phyloP scores from a whole-genome alignment of 2,113 vertebrate species.

The Serilophus lunatus region DNA sequence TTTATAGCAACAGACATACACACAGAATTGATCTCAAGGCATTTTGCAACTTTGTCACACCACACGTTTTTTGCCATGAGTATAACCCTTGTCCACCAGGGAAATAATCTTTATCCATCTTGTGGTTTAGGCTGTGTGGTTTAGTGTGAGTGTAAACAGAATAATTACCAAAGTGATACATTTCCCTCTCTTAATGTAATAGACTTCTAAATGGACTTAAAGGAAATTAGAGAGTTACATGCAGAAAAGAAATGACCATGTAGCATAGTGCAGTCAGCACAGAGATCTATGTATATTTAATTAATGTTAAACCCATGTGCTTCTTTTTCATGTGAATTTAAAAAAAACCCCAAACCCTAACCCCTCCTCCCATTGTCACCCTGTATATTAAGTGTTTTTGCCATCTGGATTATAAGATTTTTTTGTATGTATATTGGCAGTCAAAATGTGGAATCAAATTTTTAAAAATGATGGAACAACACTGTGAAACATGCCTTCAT shows the following conservation, averaged over 20 bases:
- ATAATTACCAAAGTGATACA: neutral
- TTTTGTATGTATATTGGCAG: neutral
- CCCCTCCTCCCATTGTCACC: neutral
- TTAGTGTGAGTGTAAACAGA: neutral
- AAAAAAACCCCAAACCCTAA: neutral
- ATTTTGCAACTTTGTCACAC: neutral
- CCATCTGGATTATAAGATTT: neutral
- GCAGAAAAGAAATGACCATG: neutral
- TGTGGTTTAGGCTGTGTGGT: neutral
- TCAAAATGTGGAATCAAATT: neutral
- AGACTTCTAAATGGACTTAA: neutral
- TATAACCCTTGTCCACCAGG: neutral
- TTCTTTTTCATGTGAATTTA: neutral
- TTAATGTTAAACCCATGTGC: neutral
- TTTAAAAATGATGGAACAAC: neutral
- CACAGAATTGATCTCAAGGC: neutral
- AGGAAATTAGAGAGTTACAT: neutral
- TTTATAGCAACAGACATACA: neutral
- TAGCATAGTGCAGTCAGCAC: neutral
- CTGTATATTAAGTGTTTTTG: neutral
- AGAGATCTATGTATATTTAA: neutral
- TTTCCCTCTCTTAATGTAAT: neutral
- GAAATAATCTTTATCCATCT: neutral
- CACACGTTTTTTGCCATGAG: neutral
- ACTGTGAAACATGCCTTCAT: neutral